These are phyloP conservation scores for Brevipalpus yothersi DNA, from an alignment of 1,140 invertebrate genomes.

Conservation along the genomic window DNA sequence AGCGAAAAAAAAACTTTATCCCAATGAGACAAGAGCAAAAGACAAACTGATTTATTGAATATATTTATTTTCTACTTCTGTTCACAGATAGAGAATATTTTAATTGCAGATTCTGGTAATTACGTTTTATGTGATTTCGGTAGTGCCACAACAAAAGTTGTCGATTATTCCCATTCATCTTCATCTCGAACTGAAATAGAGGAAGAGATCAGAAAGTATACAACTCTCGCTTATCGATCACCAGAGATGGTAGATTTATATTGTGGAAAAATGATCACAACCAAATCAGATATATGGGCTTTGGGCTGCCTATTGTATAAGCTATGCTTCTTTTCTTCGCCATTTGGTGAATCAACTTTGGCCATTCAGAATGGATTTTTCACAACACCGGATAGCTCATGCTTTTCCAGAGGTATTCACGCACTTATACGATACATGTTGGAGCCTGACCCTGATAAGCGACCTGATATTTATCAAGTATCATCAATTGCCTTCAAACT, in stretches of 20 bases:
- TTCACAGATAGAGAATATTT: slow-evolving; percentile 57
- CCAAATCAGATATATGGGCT: slow-evolving; percentile 78
- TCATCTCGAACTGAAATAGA: slow-evolving; percentile 42
- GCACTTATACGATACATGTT: slow-evolving; percentile 44
- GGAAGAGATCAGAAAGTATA: slow-evolving; percentile 84
- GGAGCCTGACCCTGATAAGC: slow-evolving; percentile 47
- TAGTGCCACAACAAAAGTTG: slow-evolving; percentile 29
- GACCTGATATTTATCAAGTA: slow-evolving; percentile 75
- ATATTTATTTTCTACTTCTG: too few species aligned
- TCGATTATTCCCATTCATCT: slow-evolving; percentile 32
- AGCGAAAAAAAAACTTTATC: too few species aligned
- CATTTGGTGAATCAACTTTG: slow-evolving; percentile 75
- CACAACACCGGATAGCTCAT: slow-evolving; percentile 55
- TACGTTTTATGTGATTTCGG: slow-evolving; percentile 76
- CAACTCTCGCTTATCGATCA: slow-evolving; percentile 69
- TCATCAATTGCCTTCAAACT: slow-evolving; percentile 49
- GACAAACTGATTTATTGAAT: too few species aligned
- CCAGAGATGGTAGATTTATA: slow-evolving; percentile 94
- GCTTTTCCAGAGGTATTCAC: slow-evolving; percentile 31
- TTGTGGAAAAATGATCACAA: slow-evolving; percentile 58
- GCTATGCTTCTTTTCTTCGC: slow-evolving; percentile 69
- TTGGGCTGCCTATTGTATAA: slow-evolving; percentile 72
- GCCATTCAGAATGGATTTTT: slow-evolving; percentile 80
- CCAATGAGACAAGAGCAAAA: too few species aligned
- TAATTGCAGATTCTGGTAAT: slow-evolving; percentile 44